phyloP scores from a whole-genome alignment of 2,888 invertebrate species.

The Oscheius sp. region DNA sequence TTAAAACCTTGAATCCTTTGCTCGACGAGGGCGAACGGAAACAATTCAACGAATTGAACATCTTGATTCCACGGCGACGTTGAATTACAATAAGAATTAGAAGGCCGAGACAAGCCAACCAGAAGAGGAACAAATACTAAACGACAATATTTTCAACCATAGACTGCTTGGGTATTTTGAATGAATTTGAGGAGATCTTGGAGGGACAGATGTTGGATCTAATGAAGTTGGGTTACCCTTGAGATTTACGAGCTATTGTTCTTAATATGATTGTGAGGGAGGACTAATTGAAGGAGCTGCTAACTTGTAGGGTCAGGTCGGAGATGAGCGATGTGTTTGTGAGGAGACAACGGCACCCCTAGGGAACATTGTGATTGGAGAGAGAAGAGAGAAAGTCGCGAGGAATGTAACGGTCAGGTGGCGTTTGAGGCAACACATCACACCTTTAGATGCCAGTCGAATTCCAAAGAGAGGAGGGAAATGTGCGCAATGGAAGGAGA shows the following conservation, averaged over 20 bases:
- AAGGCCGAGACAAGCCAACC: neutral
- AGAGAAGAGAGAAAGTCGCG: slow-evolving; percentile 2
- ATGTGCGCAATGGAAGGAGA: neutral
- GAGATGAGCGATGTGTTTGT: slow-evolving; percentile 23
- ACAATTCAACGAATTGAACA: slow-evolving; percentile 5
- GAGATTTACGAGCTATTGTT: slow-evolving; percentile 4
- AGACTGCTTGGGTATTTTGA: neutral
- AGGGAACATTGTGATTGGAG: neutral
- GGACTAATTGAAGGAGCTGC: too few relatives aligned
- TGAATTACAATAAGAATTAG: neutral
- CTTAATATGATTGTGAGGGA: neutral
- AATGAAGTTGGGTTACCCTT: slow-evolving; percentile 9
- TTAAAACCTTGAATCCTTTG: slow-evolving; percentile 19
- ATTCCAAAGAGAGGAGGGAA: neutral
- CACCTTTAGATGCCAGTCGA: slow-evolving; percentile 6
- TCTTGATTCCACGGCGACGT: neutral
- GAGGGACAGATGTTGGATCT: slow-evolving; percentile 18
- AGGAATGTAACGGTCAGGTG: slow-evolving; percentile 28
- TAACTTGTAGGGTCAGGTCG: neutral
- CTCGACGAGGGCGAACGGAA: neutral
- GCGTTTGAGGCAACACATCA: slow-evolving; percentile 22
- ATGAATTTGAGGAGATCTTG: neutral
- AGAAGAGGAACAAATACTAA: slow-evolving; percentile 8
- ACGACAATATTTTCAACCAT: neutral
- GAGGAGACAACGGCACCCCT: neutral